Base-by-base conservation (phyloP, 1,140 invertebrate species). In the Thaumetopoea pityocampa region DNA sequence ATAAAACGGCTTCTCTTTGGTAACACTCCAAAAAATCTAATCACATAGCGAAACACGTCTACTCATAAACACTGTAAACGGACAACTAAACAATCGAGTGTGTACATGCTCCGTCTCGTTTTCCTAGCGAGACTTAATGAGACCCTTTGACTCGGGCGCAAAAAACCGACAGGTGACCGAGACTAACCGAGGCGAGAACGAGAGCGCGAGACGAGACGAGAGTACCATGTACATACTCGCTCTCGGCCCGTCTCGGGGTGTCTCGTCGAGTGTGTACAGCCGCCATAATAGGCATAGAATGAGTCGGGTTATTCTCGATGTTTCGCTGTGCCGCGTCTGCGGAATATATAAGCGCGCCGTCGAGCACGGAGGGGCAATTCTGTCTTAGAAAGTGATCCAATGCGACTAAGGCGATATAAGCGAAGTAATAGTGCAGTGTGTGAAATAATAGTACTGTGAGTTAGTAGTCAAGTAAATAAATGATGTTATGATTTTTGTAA, bases 131-230 rank as follows among this genome's bases (percentile, higher is more conserved):
- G 40, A 34, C 7, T 29, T 12, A 38, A 51, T 35, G 41, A 51
- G 48, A 44, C 35, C 34, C 34, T 51, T n/a, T n/a, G n/a, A n/a
- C n/a, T n/a, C n/a, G n/a, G n/a, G n/a, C n/a, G n/a, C n/a, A n/a
- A n/a, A n/a, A 51, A 46, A 46, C 50, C 43, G 37, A 52, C 42
- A 37, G 17, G 43, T 37, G 5, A 30, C 43, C 42, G 43, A 52
- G 43, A 41, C 6, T 9, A 15, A 38, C 26, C 48, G 40, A 51
- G 40, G 26, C 40, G 32, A 42, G 46, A 16, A 23, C 37, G 32
- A 49, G 46, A 30, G 38, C 11, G 23, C 22, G 33, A 29, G 38
- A 34, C 41, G 15, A 45, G 32, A 34, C 42, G 42, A 45, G 42
- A 41, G 29, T 26, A 11, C 22, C 26, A 2, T 41, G 35, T 28